phyloP scores from a whole-genome alignment of 2,113 vertebrate genomes.

The Gorsachius goisagi region DNA sequence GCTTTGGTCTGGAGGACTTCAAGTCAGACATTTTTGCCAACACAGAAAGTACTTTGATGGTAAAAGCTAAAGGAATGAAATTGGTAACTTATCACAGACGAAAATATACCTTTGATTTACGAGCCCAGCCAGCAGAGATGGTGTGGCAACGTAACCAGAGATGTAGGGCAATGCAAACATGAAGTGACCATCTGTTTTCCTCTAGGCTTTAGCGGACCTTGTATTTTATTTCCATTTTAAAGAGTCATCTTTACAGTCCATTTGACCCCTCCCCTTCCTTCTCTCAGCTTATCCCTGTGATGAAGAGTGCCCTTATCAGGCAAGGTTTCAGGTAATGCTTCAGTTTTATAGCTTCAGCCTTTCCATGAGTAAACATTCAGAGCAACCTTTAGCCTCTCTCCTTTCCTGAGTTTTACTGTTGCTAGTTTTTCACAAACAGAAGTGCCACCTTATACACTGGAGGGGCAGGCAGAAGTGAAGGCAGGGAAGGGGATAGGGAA shows the following conservation, averaged over 20 bases:
- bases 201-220: not conserved
- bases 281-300: not conserved
- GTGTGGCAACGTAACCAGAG: not conserved
- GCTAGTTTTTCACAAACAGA: constrained; percentile 62
- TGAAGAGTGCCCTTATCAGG: constrained; percentile 66
- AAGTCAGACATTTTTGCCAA: not conserved
- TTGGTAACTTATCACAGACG: not conserved
- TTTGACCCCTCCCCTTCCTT: constrained; percentile 1
- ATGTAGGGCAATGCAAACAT: constrained; percentile 11
- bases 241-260: not conserved
- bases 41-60: not conserved
- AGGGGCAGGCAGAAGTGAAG: constrained; percentile 22
- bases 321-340: constrained; percentile 55
- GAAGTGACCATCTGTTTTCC: constrained; percentile 29
- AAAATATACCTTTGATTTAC: not conserved
- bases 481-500: not conserved
- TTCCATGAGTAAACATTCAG: constrained; percentile 72
- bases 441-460: not conserved
- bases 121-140: not conserved
- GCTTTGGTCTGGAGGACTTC: not conserved
- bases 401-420: constrained; percentile 58
- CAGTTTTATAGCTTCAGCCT: constrained; percentile 70
- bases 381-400: constrained; percentile 77
- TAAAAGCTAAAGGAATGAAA: constrained; percentile 10
- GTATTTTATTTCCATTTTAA: constrained; percentile 42